Percentiles rank a stretch among this genome's conserved stretches.
Evolutionary conservation across 2,797 vertebrate genomes (phyloP).

Genomic region (Sebastes itinus): DNA sequence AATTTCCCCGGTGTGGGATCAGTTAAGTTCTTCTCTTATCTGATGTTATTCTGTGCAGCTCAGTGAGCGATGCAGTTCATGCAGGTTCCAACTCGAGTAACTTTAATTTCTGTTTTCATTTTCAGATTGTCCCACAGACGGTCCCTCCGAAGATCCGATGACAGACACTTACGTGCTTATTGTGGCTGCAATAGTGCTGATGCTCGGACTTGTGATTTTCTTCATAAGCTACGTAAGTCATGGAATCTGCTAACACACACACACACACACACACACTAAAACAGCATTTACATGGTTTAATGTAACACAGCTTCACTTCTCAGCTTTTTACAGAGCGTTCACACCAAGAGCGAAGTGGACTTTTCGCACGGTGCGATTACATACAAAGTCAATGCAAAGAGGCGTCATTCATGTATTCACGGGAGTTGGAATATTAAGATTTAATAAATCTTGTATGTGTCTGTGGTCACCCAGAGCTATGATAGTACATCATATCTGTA

Average conservation of each 20-base stretch:
- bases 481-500: too few species aligned
- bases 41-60: neutral
- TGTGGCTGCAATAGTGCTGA: constrained; percentile 42
- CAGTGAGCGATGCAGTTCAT: neutral
- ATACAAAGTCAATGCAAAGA: too few species aligned
- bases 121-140: constrained; percentile 46
- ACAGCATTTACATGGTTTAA: neutral
- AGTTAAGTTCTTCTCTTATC: neutral
- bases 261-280: neutral
- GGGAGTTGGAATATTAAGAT: too few species aligned
- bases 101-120: constrained; percentile 6
- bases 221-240: constrained; percentile 76
- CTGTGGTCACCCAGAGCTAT: too few species aligned
- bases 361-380: too few species aligned
- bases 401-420: too few species aligned
- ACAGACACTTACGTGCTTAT: constrained; percentile 32
- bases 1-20: neutral
- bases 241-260: neutral
- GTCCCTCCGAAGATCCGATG: rapidly evolving
- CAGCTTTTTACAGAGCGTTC: too few species aligned
- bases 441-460: too few species aligned
- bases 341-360: too few species aligned
- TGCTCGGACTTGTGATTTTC: constrained; percentile 49
- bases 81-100: neutral
- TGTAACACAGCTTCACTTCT: neutral